Base-by-base conservation (phyloP, 2,888 invertebrate genomes). In the Meteorus cinctellus region DNA sequence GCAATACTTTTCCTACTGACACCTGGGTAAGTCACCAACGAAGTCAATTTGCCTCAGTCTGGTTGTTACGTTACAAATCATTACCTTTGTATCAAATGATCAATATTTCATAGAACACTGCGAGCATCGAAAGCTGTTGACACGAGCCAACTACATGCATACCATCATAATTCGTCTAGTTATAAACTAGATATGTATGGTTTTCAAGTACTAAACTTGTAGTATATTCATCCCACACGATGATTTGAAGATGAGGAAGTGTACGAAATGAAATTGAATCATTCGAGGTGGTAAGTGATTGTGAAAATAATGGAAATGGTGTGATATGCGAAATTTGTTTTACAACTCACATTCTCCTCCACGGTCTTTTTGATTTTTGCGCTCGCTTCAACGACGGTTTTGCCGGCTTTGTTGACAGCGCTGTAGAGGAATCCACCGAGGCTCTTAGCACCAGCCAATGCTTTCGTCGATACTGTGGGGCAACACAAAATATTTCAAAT, bases 341-440 rank as follows among this genome's bases (percentile, higher is more conserved):
- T 29, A 59, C 24, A 29, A 93, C 96, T 95, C 90, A 97, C 97
- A 91, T 97, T 98, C 91, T 98, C 97, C 91, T 97, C 98, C 82
- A 98, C 97, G 84, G 96, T 96, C 91, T 97, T 96, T 92, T 98
- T 98, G 87, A 98, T 95, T 91, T 97, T 97, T 83, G 94, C 96
- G 82, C 96, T 94, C 77, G 96, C 96, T 90, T 96, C 96, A 90
- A 95, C 96, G 81, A 97, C 96, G 83, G 95, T 95, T 87, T 96
- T 96, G 51, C 98, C 97, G 76, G 98, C 98, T 91, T 97, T 98
- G 91, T 97, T 98, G 83, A 98, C 97, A 82, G 98, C 97, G 80
- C 97, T 96, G 91, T 96, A 98, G 83, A 98, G 92, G 92, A 97
- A 97, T 90, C 94, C 97, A 82, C 97, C 97, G 87, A 97, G 94